phyloP scores from a whole-genome alignment of 1,140 invertebrate genomes.

The Drosophila varians region DNA sequence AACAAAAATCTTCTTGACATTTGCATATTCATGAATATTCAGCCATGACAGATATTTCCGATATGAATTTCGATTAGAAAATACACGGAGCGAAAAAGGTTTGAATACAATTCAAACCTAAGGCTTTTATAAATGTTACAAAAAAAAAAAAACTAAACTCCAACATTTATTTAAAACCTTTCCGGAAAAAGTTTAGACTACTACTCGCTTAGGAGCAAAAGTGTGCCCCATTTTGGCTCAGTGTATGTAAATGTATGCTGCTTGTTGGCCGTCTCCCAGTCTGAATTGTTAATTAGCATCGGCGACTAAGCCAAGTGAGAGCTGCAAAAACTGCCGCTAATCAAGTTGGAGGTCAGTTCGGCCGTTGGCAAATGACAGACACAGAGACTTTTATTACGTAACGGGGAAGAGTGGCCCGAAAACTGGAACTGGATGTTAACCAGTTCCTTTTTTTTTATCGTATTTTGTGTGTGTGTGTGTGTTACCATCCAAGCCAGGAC shows the following conservation, averaged over 20 bases:
- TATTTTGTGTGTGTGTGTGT: not conserved
- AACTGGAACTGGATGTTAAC: constrained; percentile 3
- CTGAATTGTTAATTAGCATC: constrained; percentile 65
- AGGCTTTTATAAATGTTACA: no score
- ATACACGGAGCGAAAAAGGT: not conserved
- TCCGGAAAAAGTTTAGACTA: no score
- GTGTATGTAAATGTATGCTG: constrained; percentile 36
- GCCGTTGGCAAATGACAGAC: constrained; percentile 1
- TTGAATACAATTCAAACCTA: no score
- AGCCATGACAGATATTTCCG: constrained; percentile 25
- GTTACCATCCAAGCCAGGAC: constrained; percentile 36
- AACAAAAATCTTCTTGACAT: constrained; percentile 17
- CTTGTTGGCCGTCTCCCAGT: constrained; percentile 18
- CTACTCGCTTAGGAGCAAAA: no score
- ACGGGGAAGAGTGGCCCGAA: constrained; percentile 24
- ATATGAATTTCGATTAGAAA: not conserved
- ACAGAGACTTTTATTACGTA: constrained; percentile 56
- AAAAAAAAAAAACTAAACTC: no score
- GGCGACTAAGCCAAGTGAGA: constrained; percentile 48
- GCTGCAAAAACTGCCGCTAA: constrained; percentile 64
- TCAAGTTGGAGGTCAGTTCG: constrained; percentile 77
- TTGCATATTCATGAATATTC: constrained; percentile 71
- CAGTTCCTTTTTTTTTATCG: constrained; percentile 10
- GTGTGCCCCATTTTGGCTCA: constrained; percentile 3
- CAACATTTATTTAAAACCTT: not conserved